phyloP scores from a whole-genome alignment of 2,888 invertebrate genomes.

The Rhyacophila evoluta region DNA sequence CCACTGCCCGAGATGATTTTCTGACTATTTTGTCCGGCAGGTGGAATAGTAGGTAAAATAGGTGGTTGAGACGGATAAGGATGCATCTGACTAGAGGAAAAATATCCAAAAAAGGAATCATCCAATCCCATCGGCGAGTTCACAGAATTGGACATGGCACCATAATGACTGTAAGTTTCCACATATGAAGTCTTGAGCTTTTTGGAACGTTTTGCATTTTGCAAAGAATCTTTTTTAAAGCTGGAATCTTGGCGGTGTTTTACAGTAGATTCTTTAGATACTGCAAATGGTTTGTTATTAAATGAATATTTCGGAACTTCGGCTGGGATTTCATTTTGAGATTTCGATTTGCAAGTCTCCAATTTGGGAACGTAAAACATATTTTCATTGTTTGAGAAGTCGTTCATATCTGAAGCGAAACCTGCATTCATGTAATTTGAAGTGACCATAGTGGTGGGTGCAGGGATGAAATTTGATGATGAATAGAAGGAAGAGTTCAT shows the following conservation, averaged over 20 bases:
- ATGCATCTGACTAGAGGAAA: slow-evolving; percentile 50
- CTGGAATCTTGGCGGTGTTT: slow-evolving; percentile 29
- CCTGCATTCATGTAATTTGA: slow-evolving; percentile 42
- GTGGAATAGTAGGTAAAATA: not conserved
- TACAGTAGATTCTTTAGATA: not conserved
- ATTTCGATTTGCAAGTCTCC: slow-evolving; percentile 38
- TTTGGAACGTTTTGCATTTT: slow-evolving; percentile 44
- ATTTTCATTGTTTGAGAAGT: slow-evolving; percentile 45
- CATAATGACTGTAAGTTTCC: slow-evolving; percentile 30
- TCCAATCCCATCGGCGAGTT: slow-evolving; percentile 32
- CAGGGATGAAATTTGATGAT: slow-evolving; percentile 30
- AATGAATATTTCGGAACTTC: slow-evolving; percentile 46
- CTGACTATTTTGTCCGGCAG: slow-evolving; percentile 3
- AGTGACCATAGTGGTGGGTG: slow-evolving; percentile 31
- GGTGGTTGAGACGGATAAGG: slow-evolving; percentile 41
- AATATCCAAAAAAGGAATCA: slow-evolving; percentile 42
- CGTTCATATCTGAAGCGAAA: slow-evolving; percentile 38
- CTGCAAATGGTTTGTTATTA: slow-evolving; percentile 16
- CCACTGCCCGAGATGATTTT: slow-evolving; percentile 1
- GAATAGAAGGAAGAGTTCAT: slow-evolving; percentile 45
- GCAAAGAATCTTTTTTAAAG: slow-evolving; percentile 42
- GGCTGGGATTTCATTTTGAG: slow-evolving; percentile 22
- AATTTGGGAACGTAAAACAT: slow-evolving; percentile 44
- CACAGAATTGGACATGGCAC: slow-evolving; percentile 29
- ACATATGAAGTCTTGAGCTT: slow-evolving; percentile 36